Base-by-base conservation (phyloP, 2,113 vertebrate species). In the Corythornis vintsioides region DNA sequence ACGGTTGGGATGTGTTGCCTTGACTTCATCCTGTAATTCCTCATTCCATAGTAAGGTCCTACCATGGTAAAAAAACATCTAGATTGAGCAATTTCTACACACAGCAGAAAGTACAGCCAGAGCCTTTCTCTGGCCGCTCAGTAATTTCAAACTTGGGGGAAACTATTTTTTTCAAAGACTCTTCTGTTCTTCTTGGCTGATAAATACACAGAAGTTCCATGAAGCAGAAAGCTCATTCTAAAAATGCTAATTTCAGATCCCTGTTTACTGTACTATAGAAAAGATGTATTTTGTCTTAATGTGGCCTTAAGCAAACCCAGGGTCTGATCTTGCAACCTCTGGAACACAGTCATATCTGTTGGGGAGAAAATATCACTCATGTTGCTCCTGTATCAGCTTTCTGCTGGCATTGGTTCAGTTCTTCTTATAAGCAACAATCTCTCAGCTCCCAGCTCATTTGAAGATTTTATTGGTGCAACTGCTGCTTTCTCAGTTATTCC, bases 331-430 rank as follows among this genome's bases (percentile, higher is more conserved):
- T 87, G 67, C 84, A 87, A 91, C 47, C 91, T 91, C 60, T 87
- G 82, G n/a, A 94, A 96, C 77, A 87, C 47, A 92, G 85, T 95
- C 87, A 95, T 0, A 21, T 94, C 92, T 92, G 87, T 42, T 40
- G n/a, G 64, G 60, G 75, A 95, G 87, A 96, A 87, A 80, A 18
- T 48, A 94, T 96, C 75, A 0, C 64, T 79, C 67, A 48, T 66
- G 83, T 92, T 5, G 5, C 87, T 93, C 60, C 74, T 53, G 60
- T 94, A 94, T 94, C 95, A 89, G 67, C 75, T 92, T 96, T 95
- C 94, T 85, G 48, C 74, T 89, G 74, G 91, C 91, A 73, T 20
- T 0, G 1, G 52, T 91, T 94, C 89, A 93, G 64, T 28, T 78
- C 89, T 78, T 77, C 86, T 55, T 53, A 71, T 28, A 31, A 91